Conservation (phyloP, 2,888 invertebrate genomes). For the Pharmacophagus antenor region DNA sequence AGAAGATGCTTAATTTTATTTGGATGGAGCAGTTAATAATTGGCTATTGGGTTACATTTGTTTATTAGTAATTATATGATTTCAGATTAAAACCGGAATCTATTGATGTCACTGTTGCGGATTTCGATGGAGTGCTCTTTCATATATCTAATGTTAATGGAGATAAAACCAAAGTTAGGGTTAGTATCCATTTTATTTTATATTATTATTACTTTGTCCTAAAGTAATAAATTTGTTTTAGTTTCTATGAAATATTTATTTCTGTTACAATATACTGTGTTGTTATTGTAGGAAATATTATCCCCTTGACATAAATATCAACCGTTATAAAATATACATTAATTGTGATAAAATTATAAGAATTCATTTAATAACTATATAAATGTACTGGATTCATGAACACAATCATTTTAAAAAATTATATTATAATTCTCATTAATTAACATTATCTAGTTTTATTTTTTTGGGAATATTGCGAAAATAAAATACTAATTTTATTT, state of each 20-base stretch:
- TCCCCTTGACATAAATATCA: background rate
- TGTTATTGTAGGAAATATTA: background rate
- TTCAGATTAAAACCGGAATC: conserved; percentile 96
- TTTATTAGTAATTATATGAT: conserved; percentile 45
- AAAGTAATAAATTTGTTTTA: no score
- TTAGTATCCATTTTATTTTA: conserved; percentile 70
- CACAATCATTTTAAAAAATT: no score
- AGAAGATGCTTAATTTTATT: conserved; percentile 32
- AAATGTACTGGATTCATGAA: no score
- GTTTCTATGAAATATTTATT: no score
- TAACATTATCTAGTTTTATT: background rate
- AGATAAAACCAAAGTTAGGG: conserved; percentile 98
- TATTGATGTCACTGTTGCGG: conserved; percentile 95
- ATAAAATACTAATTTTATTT: background rate
- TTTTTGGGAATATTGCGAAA: background rate
- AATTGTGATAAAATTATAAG: background rate
- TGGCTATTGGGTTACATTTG: conserved; percentile 27
- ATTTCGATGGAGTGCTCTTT: conserved; percentile 99
- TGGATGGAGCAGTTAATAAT: conserved; percentile 45
- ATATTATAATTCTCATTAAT: no score
- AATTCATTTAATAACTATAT: background rate
- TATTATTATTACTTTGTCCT: background rate
- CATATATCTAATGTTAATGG: conserved; percentile 98
- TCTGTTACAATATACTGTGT: background rate
- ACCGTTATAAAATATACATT: background rate